Conservation (phyloP, 2,888 invertebrate genomes). For the Epistrophe grossulariae region DNA sequence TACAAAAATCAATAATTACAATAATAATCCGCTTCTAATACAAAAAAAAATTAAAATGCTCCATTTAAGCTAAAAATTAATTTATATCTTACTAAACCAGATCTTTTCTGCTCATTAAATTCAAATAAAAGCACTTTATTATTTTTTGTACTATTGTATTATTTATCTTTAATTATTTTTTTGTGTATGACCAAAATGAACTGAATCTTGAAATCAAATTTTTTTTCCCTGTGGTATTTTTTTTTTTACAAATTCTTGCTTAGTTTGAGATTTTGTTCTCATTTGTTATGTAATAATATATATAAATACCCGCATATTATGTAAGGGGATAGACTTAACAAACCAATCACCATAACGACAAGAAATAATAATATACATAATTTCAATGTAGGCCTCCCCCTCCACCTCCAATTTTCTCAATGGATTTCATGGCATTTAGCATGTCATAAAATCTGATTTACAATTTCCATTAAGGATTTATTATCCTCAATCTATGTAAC, state of each 20-base stretch:
- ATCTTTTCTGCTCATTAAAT: neutral
- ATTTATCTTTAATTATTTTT: neutral
- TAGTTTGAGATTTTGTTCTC: conserved; percentile 40
- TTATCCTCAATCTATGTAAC: conserved; percentile 58
- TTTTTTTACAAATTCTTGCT: neutral
- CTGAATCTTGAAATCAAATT: too few relatives aligned
- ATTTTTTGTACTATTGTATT: neutral
- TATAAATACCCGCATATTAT: conserved; percentile 22
- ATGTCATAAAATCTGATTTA: conserved; percentile 72
- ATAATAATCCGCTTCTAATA: neutral
- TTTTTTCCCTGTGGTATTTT: too few relatives aligned
- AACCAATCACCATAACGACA: conserved; percentile 35
- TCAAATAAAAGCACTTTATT: neutral
- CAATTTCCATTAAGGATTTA: conserved; percentile 71
- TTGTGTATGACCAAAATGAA: neutral
- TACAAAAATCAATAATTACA: too few relatives aligned
- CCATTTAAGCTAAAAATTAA: neutral
- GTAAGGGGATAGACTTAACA: neutral
- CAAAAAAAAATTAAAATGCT: neutral
- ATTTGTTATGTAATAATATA: neutral
- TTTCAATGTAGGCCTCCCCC: conserved; percentile 24
- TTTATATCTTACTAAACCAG: neutral
- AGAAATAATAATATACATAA: conserved; percentile 40
- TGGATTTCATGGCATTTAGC: conserved; percentile 70
- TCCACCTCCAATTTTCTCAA: conserved; percentile 13